A percentile compares a stretch with the other conserved stretches of the same genome.
Conservation (phyloP, 2,888 invertebrate species). For the Platycheirus rosarum region DNA sequence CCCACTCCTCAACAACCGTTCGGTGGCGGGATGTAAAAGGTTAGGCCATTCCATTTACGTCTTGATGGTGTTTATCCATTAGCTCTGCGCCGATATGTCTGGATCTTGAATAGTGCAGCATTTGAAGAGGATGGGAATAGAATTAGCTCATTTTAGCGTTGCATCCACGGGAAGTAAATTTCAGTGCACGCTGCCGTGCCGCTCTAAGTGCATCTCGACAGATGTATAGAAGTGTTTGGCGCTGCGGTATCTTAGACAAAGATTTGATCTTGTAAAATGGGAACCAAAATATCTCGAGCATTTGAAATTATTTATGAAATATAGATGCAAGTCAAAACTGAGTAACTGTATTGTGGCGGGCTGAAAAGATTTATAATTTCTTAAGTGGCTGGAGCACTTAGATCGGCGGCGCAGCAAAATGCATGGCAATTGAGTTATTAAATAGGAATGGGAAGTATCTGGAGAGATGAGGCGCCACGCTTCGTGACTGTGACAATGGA, state of each 20-base stretch:
- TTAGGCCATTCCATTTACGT: conserved; percentile 68
- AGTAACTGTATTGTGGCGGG: conserved; percentile 41
- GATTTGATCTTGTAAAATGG: conserved; percentile 61
- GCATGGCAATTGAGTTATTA: conserved; percentile 65
- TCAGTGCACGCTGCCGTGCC: conserved; percentile 52
- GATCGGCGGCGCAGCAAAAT: background rate
- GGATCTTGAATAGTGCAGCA: conserved; percentile 30
- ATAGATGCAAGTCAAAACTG: conserved; percentile 59
- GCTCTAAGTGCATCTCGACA: conserved; percentile 72
- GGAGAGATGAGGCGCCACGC: conserved; percentile 7
- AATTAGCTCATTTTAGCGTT: conserved; percentile 30
- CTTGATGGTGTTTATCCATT: conserved; percentile 54
- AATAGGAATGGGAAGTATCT: conserved; percentile 64
- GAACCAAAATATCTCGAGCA: conserved; percentile 34
- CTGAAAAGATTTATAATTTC: conserved; percentile 68
- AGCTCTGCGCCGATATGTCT: conserved; percentile 61
- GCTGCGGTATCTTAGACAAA: conserved; percentile 44
- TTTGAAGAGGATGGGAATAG: conserved; percentile 58
- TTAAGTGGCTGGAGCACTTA: conserved; percentile 70
- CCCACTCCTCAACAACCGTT: conserved; percentile 1
- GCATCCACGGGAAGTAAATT: conserved; percentile 70
- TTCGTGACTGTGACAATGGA: conserved; percentile 41
- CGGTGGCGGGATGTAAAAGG: conserved; percentile 7
- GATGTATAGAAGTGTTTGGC: conserved; percentile 54
- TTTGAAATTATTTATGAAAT: conserved; percentile 52